A percentile compares a stretch with the other conserved stretches of the same genome.
phyloP scores from a whole-genome alignment of 1,140 invertebrate genomes.

The Colletes gigas region DNA sequence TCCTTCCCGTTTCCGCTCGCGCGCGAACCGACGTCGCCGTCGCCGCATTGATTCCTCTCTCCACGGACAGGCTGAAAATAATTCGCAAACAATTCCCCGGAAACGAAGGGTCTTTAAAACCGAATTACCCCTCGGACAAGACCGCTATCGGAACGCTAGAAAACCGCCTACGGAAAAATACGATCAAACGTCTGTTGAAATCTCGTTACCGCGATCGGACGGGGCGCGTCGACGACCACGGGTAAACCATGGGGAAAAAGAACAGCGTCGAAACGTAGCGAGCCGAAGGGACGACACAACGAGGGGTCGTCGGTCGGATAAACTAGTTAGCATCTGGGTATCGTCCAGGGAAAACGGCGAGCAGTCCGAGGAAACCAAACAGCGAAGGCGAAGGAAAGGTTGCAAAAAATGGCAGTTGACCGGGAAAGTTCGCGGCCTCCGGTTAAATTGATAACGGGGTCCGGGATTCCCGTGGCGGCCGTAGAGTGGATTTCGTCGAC shows the following conservation, averaged over 20 bases:
- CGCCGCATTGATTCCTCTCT: no score
- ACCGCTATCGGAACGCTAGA: background rate
- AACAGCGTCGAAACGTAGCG: background rate
- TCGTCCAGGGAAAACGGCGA: conserved; percentile 17
- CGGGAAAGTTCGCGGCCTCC: conserved; percentile 26
- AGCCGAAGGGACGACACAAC: conserved; percentile 1
- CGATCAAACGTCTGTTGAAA: background rate
- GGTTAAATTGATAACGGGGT: conserved; percentile 62
- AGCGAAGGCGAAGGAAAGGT: no score
- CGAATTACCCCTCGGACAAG: background rate
- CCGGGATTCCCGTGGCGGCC: conserved; percentile 1
- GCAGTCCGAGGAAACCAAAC: no score
- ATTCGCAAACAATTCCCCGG: no score
- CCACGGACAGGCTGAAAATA: no score
- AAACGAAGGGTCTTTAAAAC: background rate
- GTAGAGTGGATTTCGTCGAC: conserved; percentile 55
- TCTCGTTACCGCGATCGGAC: no score
- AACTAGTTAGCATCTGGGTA: conserved; percentile 31
- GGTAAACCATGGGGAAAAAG: background rate
- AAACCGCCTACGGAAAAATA: background rate
- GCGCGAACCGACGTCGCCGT: background rate
- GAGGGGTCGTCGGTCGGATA: conserved; percentile 8
- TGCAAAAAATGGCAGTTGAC: conserved; percentile 15
- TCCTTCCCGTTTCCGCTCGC: conserved; percentile 6
- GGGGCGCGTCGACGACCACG: no score